Percentiles rank a stretch among this genome's conserved stretches.
Conservation (phyloP, 2,888 invertebrate genomes). For the Eilema griseolum region DNA sequence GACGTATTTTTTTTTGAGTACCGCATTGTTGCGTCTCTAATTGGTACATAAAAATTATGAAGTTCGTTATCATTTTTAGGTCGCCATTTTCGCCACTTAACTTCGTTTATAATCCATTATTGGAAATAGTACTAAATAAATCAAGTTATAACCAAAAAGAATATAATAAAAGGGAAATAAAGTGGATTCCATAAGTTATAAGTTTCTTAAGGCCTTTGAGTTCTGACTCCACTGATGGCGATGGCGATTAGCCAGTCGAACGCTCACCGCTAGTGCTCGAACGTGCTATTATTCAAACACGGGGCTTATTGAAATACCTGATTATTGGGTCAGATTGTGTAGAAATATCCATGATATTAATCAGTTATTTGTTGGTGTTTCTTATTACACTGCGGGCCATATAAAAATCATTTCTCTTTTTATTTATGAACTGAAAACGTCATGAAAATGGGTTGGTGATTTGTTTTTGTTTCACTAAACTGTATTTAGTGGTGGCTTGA, state of each 20-base stretch:
- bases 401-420: slow-evolving; percentile 15
- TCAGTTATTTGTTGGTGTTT: slow-evolving; percentile 13
- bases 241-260: background rate
- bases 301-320: background rate
- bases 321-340: slow-evolving; percentile 12
- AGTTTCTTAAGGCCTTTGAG: background rate
- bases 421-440: slow-evolving; percentile 9
- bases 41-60: too few relatives aligned
- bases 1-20: too few relatives aligned
- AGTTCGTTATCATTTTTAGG: too few relatives aligned
- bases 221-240: background rate
- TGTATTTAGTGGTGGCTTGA: background rate
- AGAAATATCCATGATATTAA: slow-evolving; percentile 4
- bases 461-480: background rate
- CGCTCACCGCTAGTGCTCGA: background rate
- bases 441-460: slow-evolving; percentile 5
- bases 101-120: too few relatives aligned
- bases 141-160: too few relatives aligned
- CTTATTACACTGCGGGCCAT: slow-evolving; percentile 4
- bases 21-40: too few relatives aligned
- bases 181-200: background rate
- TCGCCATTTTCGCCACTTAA: too few relatives aligned
- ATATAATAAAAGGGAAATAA: background rate
- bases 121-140: too few relatives aligned
- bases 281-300: background rate